phyloP scores from a whole-genome alignment of 2,797 vertebrate genomes.

The Spatula versicolor region DNA sequence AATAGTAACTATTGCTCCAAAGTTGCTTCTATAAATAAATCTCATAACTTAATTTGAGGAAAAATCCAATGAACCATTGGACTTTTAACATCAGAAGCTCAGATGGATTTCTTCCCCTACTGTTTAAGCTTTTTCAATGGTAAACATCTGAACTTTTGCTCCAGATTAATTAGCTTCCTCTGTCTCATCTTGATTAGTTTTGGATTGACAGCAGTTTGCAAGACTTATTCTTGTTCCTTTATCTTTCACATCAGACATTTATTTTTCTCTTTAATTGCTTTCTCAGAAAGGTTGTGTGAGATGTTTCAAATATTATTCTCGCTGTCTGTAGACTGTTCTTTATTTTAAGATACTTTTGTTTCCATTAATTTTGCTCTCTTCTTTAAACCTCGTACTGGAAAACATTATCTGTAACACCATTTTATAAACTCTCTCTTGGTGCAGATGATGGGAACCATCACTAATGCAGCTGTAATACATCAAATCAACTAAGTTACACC shows the following conservation, averaged over 20 bases:
- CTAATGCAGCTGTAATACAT: not conserved
- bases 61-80: not conserved
- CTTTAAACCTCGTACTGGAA: not conserved
- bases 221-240: not conserved
- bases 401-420: not conserved
- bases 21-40: not conserved
- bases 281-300: not conserved
- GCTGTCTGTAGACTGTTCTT: not conserved
- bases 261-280: not conserved
- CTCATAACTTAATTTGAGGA: not conserved
- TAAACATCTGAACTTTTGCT: not conserved
- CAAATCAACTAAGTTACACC: not conserved
- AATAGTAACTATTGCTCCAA: not conserved
- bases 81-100: not conserved
- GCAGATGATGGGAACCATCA: not conserved
- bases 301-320: not conserved
- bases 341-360: not conserved
- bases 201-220: not conserved
- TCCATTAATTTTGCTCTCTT: not conserved
- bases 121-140: not conserved
- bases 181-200: not conserved
- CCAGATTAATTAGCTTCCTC: constrained; percentile 4
- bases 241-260: not conserved
- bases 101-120: not conserved
- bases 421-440: not conserved